Conservation (phyloP, 2,797 vertebrate genomes). For the Acridotheres tristis region DNA sequence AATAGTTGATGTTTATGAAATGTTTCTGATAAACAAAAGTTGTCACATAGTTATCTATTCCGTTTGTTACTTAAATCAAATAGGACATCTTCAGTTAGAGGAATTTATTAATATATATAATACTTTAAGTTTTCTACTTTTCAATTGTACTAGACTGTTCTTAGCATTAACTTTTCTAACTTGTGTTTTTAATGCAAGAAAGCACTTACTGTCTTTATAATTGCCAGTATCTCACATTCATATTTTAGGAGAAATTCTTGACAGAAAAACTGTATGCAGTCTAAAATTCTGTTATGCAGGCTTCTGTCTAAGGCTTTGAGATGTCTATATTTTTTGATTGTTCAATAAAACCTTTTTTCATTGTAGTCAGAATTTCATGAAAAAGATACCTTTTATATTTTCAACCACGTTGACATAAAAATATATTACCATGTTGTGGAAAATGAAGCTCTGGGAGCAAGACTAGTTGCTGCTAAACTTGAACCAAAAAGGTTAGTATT, state of each 20-base stretch:
- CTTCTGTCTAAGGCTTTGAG: background rate
- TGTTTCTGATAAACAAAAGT: background rate
- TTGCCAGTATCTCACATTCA: background rate
- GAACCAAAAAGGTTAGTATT: slow-evolving; percentile 89
- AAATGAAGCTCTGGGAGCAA: slow-evolving; percentile 84
- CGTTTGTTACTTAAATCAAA: background rate
- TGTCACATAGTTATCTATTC: background rate
- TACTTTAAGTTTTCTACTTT: background rate
- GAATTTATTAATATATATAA: background rate
- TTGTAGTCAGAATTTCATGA: slow-evolving; percentile 88
- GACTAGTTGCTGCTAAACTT: slow-evolving; percentile 93
- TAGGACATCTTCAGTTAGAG: background rate
- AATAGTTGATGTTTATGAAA: background rate
- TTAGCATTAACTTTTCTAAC: background rate
- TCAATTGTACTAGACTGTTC: background rate
- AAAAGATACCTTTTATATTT: slow-evolving; percentile 92
- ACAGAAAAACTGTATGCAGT: background rate
- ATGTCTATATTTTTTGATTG: background rate
- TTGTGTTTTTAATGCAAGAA: background rate
- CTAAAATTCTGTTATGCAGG: background rate
- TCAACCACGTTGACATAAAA: slow-evolving; percentile 94
- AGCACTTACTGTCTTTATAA: background rate
- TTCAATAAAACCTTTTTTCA: slow-evolving; percentile 12
- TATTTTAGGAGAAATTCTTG: background rate
- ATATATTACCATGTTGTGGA: slow-evolving; percentile 90